These are phyloP conservation scores for Sebastes itinus DNA, from an alignment of 2,797 vertebrate genomes.

Conservation along the genomic window DNA sequence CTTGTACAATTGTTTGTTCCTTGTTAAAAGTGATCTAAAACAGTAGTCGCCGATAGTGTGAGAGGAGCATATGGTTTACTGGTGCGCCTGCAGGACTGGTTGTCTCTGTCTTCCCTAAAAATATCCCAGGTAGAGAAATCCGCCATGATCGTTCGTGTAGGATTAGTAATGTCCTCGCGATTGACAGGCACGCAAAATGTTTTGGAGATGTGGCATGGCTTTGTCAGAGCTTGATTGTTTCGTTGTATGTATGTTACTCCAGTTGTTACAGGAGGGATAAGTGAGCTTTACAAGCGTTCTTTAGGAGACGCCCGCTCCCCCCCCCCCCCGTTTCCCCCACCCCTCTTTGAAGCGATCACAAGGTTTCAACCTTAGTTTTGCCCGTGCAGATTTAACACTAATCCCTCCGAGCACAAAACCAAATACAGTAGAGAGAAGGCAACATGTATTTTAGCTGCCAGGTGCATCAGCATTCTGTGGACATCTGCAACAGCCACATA, in stretches of 20 bases:
- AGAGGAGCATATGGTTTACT: slow-evolving; percentile 38
- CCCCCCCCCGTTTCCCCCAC: neutral
- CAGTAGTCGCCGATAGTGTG: slow-evolving; percentile 62
- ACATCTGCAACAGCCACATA: slow-evolving; percentile 7
- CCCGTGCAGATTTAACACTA: slow-evolving; percentile 69
- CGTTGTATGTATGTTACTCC: slow-evolving; percentile 48
- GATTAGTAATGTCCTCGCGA: slow-evolving; percentile 19
- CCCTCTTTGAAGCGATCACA: slow-evolving; percentile 67
- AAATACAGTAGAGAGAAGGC: slow-evolving; percentile 47
- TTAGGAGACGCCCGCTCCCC: neutral
- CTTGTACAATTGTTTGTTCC: slow-evolving; percentile 79
- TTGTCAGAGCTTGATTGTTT: slow-evolving; percentile 55
- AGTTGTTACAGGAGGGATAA: slow-evolving; percentile 56
- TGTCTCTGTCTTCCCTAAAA: slow-evolving; percentile 18
- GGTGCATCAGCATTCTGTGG: slow-evolving; percentile 26
- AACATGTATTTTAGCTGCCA: slow-evolving; percentile 38
- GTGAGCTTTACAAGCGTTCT: slow-evolving; percentile 60
- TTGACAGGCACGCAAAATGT: neutral
- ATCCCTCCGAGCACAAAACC: slow-evolving; percentile 64
- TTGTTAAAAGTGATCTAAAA: slow-evolving; percentile 81
- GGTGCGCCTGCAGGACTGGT: slow-evolving; percentile 23
- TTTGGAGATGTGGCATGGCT: slow-evolving; percentile 1
- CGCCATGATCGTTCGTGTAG: neutral
- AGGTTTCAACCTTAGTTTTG: slow-evolving; percentile 59
- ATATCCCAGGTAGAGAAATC: slow-evolving; percentile 31